Percentiles rank a stretch among this genome's conserved stretches.
Evolutionary conservation across 2,888 invertebrate species (phyloP).

Genomic region (Arctia plantaginis): DNA sequence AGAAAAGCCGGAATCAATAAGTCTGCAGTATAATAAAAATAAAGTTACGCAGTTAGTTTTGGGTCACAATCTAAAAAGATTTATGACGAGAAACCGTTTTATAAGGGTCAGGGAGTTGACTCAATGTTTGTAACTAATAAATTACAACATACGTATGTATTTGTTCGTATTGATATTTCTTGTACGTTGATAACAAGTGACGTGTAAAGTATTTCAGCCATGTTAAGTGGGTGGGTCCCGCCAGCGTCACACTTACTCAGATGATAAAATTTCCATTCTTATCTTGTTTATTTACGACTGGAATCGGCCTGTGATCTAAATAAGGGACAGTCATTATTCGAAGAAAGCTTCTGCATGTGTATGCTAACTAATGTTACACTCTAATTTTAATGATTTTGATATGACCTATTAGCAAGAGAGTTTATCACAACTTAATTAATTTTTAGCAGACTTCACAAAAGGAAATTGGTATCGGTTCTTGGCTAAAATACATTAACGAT

Average conservation of each 20-base stretch:
- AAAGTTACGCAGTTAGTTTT: neutral
- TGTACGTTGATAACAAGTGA: neutral
- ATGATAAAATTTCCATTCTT: conserved; percentile 38
- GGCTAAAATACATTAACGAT: too few species aligned
- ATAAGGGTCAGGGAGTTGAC: neutral
- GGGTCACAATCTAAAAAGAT: neutral
- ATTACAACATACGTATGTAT: neutral
- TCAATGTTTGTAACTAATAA: conserved; percentile 3
- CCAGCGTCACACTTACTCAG: conserved; percentile 16
- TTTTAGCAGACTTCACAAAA: too few species aligned
- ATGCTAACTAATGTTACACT: neutral
- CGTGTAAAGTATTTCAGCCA: neutral
- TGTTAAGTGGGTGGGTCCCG: neutral
- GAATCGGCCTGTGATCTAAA: conserved; percentile 17
- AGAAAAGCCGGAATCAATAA: neutral
- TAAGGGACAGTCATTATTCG: neutral
- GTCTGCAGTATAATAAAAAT: neutral
- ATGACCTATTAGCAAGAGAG: neutral
- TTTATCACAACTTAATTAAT: neutral
- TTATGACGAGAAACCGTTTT: neutral
- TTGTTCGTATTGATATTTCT: neutral
- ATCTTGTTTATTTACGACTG: conserved; percentile 20
- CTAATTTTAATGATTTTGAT: neutral
- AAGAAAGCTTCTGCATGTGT: neutral
- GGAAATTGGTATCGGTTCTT: neutral